Conservation (phyloP, 2,113 vertebrate species). For the Turdus rufiventris region DNA sequence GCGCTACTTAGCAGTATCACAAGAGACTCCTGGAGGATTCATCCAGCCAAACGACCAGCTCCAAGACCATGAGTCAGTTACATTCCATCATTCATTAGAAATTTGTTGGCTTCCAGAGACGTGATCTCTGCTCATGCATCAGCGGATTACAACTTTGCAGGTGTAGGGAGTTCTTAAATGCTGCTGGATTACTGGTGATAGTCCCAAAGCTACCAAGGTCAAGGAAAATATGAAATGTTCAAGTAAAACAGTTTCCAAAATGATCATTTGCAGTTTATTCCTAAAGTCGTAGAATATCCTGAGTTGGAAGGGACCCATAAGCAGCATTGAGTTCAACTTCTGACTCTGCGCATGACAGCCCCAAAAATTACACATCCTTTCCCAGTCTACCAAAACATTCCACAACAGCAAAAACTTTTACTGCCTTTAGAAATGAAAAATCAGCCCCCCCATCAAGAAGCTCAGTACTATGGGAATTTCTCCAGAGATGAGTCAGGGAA, state of each 20-base stretch:
- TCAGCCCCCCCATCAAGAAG: neutral
- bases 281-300: neutral
- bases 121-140: neutral
- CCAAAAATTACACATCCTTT: neutral
- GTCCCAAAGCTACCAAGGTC: neutral
- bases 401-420: neutral
- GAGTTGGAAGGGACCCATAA: neutral
- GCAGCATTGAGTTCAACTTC: neutral
- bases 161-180: neutral
- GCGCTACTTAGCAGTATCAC: neutral
- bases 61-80: neutral
- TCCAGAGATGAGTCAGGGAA: neutral
- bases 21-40: neutral
- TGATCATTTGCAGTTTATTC: neutral
- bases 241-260: neutral
- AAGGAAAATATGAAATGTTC: neutral
- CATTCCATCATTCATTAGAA: constrained; percentile 21
- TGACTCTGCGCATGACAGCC: neutral
- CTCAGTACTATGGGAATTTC: neutral
- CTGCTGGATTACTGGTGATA: constrained; percentile 13
- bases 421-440: neutral
- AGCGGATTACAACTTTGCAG: neutral
- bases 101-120: neutral
- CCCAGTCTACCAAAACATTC: neutral
- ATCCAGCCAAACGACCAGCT: neutral